phyloP scores from a whole-genome alignment of 2,888 invertebrate genomes.

The Drosophila rubida region DNA sequence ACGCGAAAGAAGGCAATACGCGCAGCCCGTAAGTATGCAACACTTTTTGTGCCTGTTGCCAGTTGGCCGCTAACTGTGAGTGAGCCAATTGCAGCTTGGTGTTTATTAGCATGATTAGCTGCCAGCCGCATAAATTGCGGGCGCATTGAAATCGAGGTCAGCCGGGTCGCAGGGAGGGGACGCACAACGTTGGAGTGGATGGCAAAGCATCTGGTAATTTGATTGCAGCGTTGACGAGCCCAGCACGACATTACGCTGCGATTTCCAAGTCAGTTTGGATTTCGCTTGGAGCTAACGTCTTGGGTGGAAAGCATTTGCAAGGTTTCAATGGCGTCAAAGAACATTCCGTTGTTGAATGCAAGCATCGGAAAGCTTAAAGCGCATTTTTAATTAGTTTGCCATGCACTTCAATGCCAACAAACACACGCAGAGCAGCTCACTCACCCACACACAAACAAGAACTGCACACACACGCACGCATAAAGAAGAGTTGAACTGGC shows the following conservation, averaged over 20 bases:
- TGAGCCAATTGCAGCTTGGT: slow-evolving; percentile 69
- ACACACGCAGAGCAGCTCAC: slow-evolving; percentile 12
- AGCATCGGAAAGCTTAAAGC: slow-evolving; percentile 48
- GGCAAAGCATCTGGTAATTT: slow-evolving; percentile 74
- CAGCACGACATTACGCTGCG: slow-evolving; percentile 55
- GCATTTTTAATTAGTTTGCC: slow-evolving; percentile 63
- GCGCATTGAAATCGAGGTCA: slow-evolving; percentile 72
- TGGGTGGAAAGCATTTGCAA: slow-evolving; percentile 16
- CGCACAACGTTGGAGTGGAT: slow-evolving; percentile 19
- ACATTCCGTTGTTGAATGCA: slow-evolving; percentile 32
- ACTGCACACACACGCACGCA: slow-evolving; percentile 7
- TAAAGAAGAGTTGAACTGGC: slow-evolving; percentile 25
- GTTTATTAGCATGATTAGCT: slow-evolving; percentile 78
- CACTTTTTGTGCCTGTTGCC: slow-evolving; percentile 57
- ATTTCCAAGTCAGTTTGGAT: slow-evolving; percentile 7
- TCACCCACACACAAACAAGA: slow-evolving; percentile 16
- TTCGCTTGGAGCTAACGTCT: background rate
- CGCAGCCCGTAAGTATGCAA: slow-evolving; percentile 60
- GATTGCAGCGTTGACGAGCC: slow-evolving; percentile 61
- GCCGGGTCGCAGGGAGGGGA: background rate
- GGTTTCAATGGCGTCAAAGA: slow-evolving; percentile 9
- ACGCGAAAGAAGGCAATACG: slow-evolving; percentile 23
- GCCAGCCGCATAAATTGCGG: slow-evolving; percentile 63
- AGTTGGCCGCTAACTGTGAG: slow-evolving; percentile 16
- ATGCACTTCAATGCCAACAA: slow-evolving; percentile 40